A percentile compares a stretch with the other conserved stretches of the same genome.
phyloP scores from a whole-genome alignment of 35 echinoderm and acorn worm species.

The Apostichopus japonicus region DNA sequence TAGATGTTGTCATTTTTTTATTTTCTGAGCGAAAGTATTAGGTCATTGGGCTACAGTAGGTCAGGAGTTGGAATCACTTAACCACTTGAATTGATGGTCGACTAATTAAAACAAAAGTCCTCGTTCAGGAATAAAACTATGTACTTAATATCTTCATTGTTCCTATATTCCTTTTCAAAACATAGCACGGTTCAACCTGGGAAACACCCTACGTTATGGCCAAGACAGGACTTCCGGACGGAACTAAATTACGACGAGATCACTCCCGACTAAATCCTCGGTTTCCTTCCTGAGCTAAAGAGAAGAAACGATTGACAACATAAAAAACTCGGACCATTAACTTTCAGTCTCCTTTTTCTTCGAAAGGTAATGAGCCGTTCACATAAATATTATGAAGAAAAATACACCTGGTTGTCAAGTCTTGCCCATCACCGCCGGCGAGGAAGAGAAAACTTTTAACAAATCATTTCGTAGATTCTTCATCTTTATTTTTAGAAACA shows the following conservation, averaged over 20 bases:
- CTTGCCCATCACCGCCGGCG: background rate
- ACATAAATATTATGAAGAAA: conserved; percentile 6
- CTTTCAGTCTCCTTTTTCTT: background rate
- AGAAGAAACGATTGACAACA: background rate
- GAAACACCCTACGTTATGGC: conserved; percentile 3
- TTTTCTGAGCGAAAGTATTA: background rate
- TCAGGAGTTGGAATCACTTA: background rate
- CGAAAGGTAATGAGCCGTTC: conserved; percentile 6
- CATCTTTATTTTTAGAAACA: background rate
- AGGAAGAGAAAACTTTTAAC: background rate
- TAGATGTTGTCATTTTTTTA: background rate
- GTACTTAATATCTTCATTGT: background rate
- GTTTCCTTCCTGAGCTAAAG: background rate
- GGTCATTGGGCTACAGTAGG: background rate
- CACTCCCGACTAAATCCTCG: background rate
- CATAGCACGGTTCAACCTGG: background rate
- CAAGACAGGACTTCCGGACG: background rate
- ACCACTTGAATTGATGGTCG: background rate
- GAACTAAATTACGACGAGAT: background rate
- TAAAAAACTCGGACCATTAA: conserved; percentile 4
- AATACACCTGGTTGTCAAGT: conserved; percentile 3
- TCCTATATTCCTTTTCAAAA: background rate
- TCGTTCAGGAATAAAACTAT: background rate
- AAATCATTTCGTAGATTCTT: background rate
- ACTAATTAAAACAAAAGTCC: too few relatives aligned